Base-by-base conservation (phyloP, 2,888 invertebrate genomes). In the Oxystoma pomonae region DNA sequence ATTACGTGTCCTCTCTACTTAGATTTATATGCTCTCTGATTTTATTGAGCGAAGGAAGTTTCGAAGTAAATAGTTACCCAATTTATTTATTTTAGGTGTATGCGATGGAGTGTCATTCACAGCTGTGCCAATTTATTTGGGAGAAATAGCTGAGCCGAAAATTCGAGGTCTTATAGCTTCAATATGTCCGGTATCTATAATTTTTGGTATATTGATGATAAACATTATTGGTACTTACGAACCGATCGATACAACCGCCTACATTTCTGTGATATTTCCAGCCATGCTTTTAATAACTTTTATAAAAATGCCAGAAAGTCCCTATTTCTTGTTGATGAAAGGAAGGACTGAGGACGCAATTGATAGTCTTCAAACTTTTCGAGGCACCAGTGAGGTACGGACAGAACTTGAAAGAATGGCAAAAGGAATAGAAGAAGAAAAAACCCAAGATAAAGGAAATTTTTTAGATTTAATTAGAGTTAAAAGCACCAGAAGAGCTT, bases 401-500 rank as follows among this genome's bases (percentile, higher is more conserved):
- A 81, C 64, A 1, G 79, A 80, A 67, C 64, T 80, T 17, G 63
- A 72, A 1, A 67, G 75, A 35, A 73, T 80, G 55, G 67, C 71
- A 7, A 65, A 65, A 52, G 75, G 77, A n/a, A 76, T 80, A 0
- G 64, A 73, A 9, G 73, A 78, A 66, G 75, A 78, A 61, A 72
- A 83, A 82, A 81, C 83, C 65, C 83, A 84, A 70, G 35, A 35
- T 35, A 80, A 76, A 71, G 85, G 85, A 5, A 81, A 82, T 2
- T 83, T 85, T 80, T 73, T 80, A 62, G 86, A 87, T 73, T 75
- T 87, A 50, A 71, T 87, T 59, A 80, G 80, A 18, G 83, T 83
- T 68, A 81, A 81, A 18, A 84, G 83, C 1, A 86, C 86, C 72
- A 82, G 85, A 67, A 85, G 85, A 77, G 89, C 89, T 1, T 78